A percentile compares a stretch with the other conserved stretches of the same genome.
Conservation (phyloP, 2,113 vertebrate genomes). For the Microtus oregoni region DNA sequence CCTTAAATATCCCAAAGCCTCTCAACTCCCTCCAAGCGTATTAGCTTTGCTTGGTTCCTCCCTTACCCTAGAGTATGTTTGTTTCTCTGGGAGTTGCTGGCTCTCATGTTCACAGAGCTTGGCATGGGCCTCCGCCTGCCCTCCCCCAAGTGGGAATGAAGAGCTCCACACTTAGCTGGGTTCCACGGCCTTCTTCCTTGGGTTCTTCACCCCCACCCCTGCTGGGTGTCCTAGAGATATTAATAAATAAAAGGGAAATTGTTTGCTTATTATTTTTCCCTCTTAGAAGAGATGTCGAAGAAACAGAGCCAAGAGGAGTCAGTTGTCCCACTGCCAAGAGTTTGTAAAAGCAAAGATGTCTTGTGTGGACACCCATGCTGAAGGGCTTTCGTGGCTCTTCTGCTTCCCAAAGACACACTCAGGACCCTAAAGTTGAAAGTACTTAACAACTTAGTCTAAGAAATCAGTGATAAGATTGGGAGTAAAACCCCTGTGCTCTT, state of each 20-base stretch:
- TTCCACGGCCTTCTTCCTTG: neutral
- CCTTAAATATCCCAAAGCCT: conserved; percentile 27
- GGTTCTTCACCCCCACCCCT: conserved; percentile 16
- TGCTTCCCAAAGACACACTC: neutral
- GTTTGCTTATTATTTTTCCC: neutral
- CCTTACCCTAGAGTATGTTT: conserved; percentile 39
- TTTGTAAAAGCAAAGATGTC: neutral
- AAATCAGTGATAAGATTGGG: neutral
- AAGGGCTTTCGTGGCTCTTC: neutral
- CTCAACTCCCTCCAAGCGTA: conserved; percentile 22
- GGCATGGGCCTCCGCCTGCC: neutral
- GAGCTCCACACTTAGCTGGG: conserved; percentile 43
- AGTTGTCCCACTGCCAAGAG: neutral
- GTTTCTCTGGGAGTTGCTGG: conserved; percentile 61
- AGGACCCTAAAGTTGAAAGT: neutral
- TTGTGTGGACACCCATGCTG: neutral
- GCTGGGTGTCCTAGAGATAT: conserved; percentile 24
- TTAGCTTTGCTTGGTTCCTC: neutral
- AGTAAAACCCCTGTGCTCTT: neutral
- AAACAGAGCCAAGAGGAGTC: conserved; percentile 38
- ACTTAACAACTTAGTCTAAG: neutral
- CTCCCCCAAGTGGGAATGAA: conserved; percentile 39
- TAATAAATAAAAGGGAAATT: conserved; percentile 4
- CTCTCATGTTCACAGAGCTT: neutral
- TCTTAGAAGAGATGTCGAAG: conserved; percentile 32